Base-by-base conservation (phyloP, 2,113 vertebrate genomes). In the Balaenoptera acutorostrata region DNA sequence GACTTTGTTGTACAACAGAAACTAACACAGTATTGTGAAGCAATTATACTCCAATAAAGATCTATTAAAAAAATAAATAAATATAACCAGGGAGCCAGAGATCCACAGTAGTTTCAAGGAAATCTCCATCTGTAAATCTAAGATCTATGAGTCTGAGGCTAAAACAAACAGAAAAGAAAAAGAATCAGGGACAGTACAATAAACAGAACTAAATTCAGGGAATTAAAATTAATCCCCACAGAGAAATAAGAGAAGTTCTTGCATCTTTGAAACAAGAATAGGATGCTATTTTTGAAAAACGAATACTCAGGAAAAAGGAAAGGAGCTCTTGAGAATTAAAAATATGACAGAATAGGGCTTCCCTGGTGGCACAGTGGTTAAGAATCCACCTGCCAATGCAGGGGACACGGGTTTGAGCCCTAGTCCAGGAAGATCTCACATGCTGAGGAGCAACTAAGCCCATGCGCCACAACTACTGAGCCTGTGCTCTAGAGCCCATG, bases 91-190 rank as follows among this genome's bases (percentile, higher is more conserved):
- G 75, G 41, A 77, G 23, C 14, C 29, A 78, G 46, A 83, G 44
- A 64, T 94, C 17, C 21, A 74, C 13, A 18, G 77, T 94, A 46
- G 23, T 85, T 85, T 61, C 27, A 6, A 61, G 49, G 29, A 84
- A 84, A 86, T 66, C 29, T 89, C 23, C 8, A 63, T 74, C 27
- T 94, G 21, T 83, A 80, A 80, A 89, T 72, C 10, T 44, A n/a
- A 85, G 25, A 78, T 57, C 29, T 72, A 0, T 59, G 66, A 84
- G 17, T 77, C 14, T 93, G 84, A 95, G 41, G 36, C 59, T 93
- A 81, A 88, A 94, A 77, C 55, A 93, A 93, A 39, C n/a, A 74
- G 72, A 93, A 82, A 61, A 61, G 25, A 81, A 84, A 94, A 63
- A 75, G 68, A 69, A 82, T 44, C 61, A n/a, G 49, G 3, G 21